These are phyloP conservation scores for Eubucco bourcierii DNA, from an alignment of 2,113 vertebrate genomes.

Conservation along the genomic window DNA sequence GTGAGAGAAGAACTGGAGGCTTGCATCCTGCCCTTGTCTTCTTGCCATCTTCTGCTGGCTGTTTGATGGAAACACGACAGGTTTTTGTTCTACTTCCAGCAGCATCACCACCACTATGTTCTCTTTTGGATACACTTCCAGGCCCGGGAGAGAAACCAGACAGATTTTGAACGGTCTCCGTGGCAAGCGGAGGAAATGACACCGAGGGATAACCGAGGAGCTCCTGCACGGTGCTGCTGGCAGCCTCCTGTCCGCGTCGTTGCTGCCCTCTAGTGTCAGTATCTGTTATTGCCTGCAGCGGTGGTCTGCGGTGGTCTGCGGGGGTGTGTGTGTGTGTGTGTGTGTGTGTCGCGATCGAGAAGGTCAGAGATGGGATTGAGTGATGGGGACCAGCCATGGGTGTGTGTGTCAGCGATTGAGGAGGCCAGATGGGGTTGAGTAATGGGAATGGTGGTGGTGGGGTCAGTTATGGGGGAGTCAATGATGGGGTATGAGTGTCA, in stretches of 20 bases:
- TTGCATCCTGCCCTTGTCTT: not conserved
- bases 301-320: not conserved
- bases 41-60: not conserved
- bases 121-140: not conserved
- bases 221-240: not conserved
- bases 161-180: not conserved
- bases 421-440: no score
- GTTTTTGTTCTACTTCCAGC: not conserved
- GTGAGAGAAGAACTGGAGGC: not conserved
- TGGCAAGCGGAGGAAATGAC: not conserved
- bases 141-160: no score
- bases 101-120: fast-evolving
- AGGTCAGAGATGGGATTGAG: no score
- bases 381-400: no score
- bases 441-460: no score
- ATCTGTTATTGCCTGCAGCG: not conserved
- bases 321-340: no score
- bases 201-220: no score
- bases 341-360: not conserved
- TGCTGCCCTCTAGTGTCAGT: slow-evolving; percentile 14
- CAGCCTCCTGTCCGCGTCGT: not conserved
- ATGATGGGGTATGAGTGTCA: no score
- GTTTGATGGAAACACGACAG: no score
- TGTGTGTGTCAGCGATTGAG: not conserved
- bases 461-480: not conserved